These are phyloP conservation scores for Hylaea fasciaria DNA, from an alignment of 2,888 invertebrate genomes.

Conservation along the genomic window DNA sequence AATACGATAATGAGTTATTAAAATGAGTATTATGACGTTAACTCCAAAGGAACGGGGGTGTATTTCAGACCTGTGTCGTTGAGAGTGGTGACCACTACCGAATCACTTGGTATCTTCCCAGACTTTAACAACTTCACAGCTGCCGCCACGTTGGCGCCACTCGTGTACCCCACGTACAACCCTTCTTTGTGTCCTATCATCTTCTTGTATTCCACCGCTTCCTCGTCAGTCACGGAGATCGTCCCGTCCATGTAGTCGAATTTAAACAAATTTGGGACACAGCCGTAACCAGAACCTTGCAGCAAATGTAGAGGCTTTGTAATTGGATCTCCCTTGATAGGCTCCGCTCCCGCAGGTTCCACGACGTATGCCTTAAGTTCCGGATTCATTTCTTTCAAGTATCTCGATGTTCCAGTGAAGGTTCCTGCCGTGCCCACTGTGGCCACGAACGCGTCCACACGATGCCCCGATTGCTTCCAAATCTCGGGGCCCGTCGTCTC, in stretches of 20 bases:
- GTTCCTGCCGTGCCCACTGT: slow-evolving; percentile 77
- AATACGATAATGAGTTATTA: background rate
- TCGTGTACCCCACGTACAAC: slow-evolving; percentile 76
- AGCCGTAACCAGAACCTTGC: slow-evolving; percentile 79
- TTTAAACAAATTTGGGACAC: slow-evolving; percentile 71
- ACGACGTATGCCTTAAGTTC: slow-evolving; percentile 69
- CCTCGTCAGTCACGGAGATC: slow-evolving; percentile 71
- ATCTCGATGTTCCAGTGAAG: slow-evolving; percentile 70
- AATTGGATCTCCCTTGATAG: slow-evolving; percentile 70
- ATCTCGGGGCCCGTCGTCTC: slow-evolving; percentile 77
- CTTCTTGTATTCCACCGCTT: slow-evolving; percentile 65
- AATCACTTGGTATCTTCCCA: slow-evolving; percentile 66
- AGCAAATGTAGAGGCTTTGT: slow-evolving; percentile 76
- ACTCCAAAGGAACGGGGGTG: slow-evolving; percentile 65
- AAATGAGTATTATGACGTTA: slow-evolving; percentile 28
- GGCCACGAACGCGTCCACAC: slow-evolving; percentile 72
- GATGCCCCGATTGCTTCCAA: slow-evolving; percentile 77
- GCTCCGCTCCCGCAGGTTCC: slow-evolving; percentile 74
- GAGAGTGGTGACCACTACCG: slow-evolving; percentile 75
- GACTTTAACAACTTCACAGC: slow-evolving; percentile 73
- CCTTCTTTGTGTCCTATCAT: slow-evolving; percentile 75
- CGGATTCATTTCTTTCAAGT: slow-evolving; percentile 72
- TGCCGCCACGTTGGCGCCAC: slow-evolving; percentile 77
- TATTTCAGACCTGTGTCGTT: slow-evolving; percentile 77
- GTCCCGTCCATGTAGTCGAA: slow-evolving; percentile 73